These are phyloP conservation scores for Falco peregrinus DNA, from an alignment of 2,797 vertebrate species.

Conservation along the genomic window DNA sequence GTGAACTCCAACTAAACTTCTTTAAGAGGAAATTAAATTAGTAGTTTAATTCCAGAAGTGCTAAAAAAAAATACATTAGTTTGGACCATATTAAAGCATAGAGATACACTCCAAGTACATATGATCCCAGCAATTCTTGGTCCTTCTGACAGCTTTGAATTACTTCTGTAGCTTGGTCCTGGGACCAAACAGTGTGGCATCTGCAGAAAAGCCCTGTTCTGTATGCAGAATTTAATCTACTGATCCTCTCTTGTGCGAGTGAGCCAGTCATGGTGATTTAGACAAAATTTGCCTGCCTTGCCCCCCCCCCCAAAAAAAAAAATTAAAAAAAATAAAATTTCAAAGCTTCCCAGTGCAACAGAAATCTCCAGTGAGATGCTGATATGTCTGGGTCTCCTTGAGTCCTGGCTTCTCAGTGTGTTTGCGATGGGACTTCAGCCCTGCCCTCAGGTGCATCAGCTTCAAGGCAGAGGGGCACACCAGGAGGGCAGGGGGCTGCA, in stretches of 20 bases:
- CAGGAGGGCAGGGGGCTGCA: background rate
- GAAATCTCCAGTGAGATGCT: no score
- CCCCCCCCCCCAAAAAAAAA: background rate
- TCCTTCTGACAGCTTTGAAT: background rate
- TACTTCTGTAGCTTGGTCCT: background rate
- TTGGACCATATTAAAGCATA: background rate
- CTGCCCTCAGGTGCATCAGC: background rate
- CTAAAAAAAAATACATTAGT: accelerated
- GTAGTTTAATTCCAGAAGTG: background rate
- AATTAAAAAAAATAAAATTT: background rate
- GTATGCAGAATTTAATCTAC: background rate
- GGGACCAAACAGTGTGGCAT: accelerated
- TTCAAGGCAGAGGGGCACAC: no score
- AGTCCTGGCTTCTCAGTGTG: background rate
- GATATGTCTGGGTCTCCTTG: no score
- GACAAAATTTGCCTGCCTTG: no score
- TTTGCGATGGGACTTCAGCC: background rate
- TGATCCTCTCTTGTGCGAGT: background rate
- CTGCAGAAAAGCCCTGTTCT: background rate
- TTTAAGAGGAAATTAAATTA: background rate
- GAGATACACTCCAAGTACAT: background rate
- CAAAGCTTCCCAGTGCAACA: background rate
- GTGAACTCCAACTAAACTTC: background rate
- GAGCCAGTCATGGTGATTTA: accelerated
- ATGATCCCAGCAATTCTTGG: background rate